Base-by-base conservation (phyloP, 2,113 vertebrate genomes). In the Tenrec ecaudatus region DNA sequence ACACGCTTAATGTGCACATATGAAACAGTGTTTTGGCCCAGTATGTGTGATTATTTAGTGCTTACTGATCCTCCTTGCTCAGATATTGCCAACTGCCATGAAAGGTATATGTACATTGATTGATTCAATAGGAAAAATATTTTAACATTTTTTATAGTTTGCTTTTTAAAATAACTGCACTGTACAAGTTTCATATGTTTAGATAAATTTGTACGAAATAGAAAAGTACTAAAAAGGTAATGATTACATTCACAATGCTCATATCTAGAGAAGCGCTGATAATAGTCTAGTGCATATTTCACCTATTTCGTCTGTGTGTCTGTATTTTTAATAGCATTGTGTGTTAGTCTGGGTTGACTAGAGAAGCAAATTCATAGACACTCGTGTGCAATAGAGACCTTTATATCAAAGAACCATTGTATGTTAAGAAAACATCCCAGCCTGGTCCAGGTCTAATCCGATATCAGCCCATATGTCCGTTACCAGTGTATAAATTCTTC, bases 121-220 rank as follows among this genome's bases (percentile, higher is more conserved):
- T 95, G 40, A 86, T 73, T 94, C 93, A 92, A 58, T 17, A 60
- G 0, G 78, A 93, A 0, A 0, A 79, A 64, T 75, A 86, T 22
- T 76, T 88, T 87, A 38, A 47, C 64, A 0, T 79, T 73, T 89
- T 93, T 90, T 29, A 53, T 83, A 80, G 43, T 83, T 94, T 90
- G 36, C 40, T 87, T 53, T 92, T 82, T 69, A 40, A 75, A 86
- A 38, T n/a, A 86, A 89, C 2, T 58, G 90, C 43, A 73, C 6
- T 75, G 27, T 86, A 86, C 15, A 89, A 64, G 31, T 86, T 66
- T 68, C 29, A 60, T 64, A 22, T 87, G 14, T 53, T 81, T 43
- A 69, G 64, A 79, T 43, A 88, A 82, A 96, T 92, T 69, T 88
- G 78, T 25, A 76, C 47, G 78, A 91, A 85, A 75, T 25, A 66